Evolutionary conservation across 2,888 invertebrate species (phyloP), one percentile per base, ranked within the genome.

Genomic region (Drosophila neutralis): DNA sequence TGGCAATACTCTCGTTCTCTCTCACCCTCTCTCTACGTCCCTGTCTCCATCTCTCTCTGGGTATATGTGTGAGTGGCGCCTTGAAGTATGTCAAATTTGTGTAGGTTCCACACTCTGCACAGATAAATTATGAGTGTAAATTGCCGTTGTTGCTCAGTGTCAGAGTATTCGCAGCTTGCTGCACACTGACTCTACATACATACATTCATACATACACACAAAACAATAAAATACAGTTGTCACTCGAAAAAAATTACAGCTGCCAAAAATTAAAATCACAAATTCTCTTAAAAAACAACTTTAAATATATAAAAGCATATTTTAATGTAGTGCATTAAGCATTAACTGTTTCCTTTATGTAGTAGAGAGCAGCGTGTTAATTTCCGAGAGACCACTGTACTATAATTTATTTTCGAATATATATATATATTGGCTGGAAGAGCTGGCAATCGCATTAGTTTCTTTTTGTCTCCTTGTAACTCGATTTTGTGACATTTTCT

Each of bases 51-150:
- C 24, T 27, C 18, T 18, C 6, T 24, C 21, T 53, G 58, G 63
- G 40, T 72, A 56, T 61, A 57, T 65, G 69, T 57, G 66, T 52
- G 36, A 59, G 73, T 62, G 69, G 72, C 76, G 85, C 80, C 78
- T 78, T 76, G 69, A 82, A 83, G 83, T 83, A 85, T 82, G 78
- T 76, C 82, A 80, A 78, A 78, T 76, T 81, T 67, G 75, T 75
- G 75, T 69, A 69, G 75, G 29, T 62, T 66, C 66, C 62, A 56
- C 68, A 58, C 42, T 58, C 60, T 40, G 71, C 67, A 56, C 82
- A 78, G 76, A 79, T 84, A 84, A 86, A 82, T 85, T 84, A 84
- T 85, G 87, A 87, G 82, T 78, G 80, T 77, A 81, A 69, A 78
- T 72, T 69, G 76, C 76, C 79, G 65, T 62, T 72, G 73, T 73